A percentile compares a stretch with the other conserved stretches of the same genome.
Evolutionary conservation across 2,888 invertebrate species (phyloP).

Genomic region (Anthrax anthrax): DNA sequence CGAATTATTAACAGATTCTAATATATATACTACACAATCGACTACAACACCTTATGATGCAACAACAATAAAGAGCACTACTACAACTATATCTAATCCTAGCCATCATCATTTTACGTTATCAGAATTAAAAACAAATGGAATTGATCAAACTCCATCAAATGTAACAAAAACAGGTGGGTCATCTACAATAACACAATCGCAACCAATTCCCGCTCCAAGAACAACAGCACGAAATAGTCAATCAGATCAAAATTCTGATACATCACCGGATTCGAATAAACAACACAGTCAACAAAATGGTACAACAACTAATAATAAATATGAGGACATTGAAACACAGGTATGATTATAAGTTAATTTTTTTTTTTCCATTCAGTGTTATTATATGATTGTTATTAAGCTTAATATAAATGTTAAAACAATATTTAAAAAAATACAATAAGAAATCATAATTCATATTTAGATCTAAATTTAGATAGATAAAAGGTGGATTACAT

Average conservation of each 20-base stretch:
- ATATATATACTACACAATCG: slow-evolving; percentile 8
- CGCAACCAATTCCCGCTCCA: slow-evolving; percentile 33
- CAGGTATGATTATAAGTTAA: slow-evolving; percentile 30
- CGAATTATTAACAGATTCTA: slow-evolving; percentile 23
- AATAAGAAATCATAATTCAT: slow-evolving; percentile 8
- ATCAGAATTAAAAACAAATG: slow-evolving; percentile 23
- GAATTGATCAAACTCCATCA: slow-evolving; percentile 7
- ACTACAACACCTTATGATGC: background rate
- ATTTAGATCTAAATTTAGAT: no score
- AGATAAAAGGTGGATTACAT: no score
- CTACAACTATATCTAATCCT: slow-evolving; percentile 9
- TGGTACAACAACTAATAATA: slow-evolving; percentile 10
- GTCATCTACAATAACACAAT: slow-evolving; percentile 12
- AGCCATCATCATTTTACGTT: slow-evolving; percentile 19
- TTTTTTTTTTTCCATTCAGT: slow-evolving; percentile 1
- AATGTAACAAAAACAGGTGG: slow-evolving; percentile 2
- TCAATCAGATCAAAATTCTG: slow-evolving; percentile 27
- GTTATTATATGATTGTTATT: background rate
- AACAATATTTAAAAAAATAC: background rate
- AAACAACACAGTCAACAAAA: slow-evolving; percentile 11
- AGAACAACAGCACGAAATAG: slow-evolving; percentile 27
- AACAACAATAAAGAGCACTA: slow-evolving; percentile 24
- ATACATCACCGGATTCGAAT: slow-evolving; percentile 3
- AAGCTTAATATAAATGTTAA: background rate
- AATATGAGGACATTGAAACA: slow-evolving; percentile 30